These are phyloP conservation scores for Pungitius pungitius DNA, from an alignment of 2,113 vertebrate genomes.

Conservation along the genomic window DNA sequence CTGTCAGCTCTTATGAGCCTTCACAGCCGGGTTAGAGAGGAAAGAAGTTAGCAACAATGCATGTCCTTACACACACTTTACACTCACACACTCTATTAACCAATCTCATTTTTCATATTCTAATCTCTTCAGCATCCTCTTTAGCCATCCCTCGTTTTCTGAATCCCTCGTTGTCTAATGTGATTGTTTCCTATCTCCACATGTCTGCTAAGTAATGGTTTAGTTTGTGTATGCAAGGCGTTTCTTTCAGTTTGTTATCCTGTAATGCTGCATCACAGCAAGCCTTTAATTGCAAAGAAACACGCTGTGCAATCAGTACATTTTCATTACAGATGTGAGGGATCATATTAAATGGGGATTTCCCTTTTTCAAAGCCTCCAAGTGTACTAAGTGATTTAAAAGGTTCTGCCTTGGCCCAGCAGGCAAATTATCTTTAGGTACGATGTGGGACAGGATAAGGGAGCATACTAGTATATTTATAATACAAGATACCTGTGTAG, in stretches of 20 bases:
- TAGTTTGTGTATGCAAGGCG: neutral
- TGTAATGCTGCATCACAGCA: neutral
- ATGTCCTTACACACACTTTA: constrained; percentile 41
- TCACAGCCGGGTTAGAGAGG: constrained; percentile 8
- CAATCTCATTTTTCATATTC: constrained; percentile 47
- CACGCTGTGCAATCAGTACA: neutral
- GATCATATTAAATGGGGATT: neutral
- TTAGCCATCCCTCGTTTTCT: constrained; percentile 35
- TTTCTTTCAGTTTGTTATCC: neutral
- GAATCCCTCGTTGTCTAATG: constrained; percentile 41
- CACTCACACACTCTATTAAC: constrained; percentile 60
- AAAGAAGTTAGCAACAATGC: constrained; percentile 15
- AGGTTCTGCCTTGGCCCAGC: neutral
- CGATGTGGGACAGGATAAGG: neutral
- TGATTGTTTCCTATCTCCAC: constrained; percentile 27
- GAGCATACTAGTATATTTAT: neutral
- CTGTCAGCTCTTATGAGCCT: constrained; percentile 29
- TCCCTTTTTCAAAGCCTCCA: neutral
- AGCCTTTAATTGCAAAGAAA: constrained; percentile 8
- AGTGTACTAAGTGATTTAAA: constrained; percentile 5
- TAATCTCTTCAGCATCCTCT: constrained; percentile 38
- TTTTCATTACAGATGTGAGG: constrained; percentile 6
- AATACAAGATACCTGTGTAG: neutral
- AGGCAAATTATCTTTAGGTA: constrained; percentile 1
- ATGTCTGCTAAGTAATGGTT: constrained; percentile 34